phyloP scores from a whole-genome alignment of 2,113 vertebrate species.

The Engystomops pustulosus region DNA sequence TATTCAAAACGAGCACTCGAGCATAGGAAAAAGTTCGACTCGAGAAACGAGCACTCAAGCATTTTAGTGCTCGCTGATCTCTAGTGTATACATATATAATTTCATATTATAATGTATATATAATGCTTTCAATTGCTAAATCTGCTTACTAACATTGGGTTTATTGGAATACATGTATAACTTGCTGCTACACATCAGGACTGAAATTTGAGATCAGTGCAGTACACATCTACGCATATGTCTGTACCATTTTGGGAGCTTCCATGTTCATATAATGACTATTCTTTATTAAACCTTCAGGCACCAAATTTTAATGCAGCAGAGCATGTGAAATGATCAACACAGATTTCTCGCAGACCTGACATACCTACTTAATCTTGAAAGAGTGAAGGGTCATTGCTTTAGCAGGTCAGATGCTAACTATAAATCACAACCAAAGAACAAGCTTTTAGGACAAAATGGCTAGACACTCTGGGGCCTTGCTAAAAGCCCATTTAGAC shows the following conservation, averaged over 20 bases:
- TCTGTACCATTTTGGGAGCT: neutral
- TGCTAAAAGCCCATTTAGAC: neutral
- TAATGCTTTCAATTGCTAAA: no score
- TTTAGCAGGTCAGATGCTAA: constrained; percentile 63
- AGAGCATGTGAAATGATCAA: constrained; percentile 57
- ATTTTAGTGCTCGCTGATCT: no score
- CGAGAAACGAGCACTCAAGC: no score
- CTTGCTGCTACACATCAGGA: neutral
- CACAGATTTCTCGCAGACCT: constrained; percentile 50
- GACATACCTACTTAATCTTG: constrained; percentile 54
- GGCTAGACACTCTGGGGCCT: neutral
- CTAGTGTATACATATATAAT: no score
- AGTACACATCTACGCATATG: neutral
- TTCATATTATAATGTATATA: no score
- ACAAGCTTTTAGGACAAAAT: constrained; percentile 27
- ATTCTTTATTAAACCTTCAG: constrained; percentile 16
- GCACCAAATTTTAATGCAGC: constrained; percentile 41
- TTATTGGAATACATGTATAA: neutral
- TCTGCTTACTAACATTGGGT: no score
- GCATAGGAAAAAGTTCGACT: no score
- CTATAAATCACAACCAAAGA: constrained; percentile 63
- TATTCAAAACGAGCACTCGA: no score
- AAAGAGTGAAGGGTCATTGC: constrained; percentile 60
- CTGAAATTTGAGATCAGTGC: neutral
- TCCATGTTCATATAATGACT: neutral